Evolutionary conservation across 64 coral and sea anemone genomes (phyloP).

Genomic region (Dendrophyllia cribrosa): DNA sequence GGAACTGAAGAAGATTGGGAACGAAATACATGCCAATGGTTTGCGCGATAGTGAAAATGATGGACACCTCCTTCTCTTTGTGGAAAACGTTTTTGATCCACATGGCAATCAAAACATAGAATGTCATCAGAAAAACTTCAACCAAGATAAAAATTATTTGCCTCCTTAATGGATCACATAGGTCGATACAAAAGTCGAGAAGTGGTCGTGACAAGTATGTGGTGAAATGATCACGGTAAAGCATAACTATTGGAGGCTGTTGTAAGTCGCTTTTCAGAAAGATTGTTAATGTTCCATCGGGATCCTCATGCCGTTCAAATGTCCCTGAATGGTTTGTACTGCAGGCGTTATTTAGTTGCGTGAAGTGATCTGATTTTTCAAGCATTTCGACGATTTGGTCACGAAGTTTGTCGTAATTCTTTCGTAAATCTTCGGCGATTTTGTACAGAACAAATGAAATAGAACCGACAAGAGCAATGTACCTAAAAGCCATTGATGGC

Average conservation of each 20-base stretch:
- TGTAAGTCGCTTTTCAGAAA: background rate
- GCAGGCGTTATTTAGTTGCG: background rate
- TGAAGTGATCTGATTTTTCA: constrained; percentile 5
- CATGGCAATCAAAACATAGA: constrained; percentile 44
- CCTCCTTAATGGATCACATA: constrained; percentile 40
- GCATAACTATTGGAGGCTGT: background rate
- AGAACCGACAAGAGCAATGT: constrained; percentile 21
- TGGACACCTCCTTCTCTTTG: constrained; percentile 39
- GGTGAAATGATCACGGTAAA: constrained; percentile 11
- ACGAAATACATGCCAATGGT: constrained; percentile 31
- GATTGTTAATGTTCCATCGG: background rate
- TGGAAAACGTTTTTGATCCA: constrained; percentile 56
- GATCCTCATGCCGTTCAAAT: background rate
- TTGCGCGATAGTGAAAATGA: constrained; percentile 46
- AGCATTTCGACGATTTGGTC: constrained; percentile 43
- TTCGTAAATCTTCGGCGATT: constrained; percentile 12
- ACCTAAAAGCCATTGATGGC: constrained; percentile 42
- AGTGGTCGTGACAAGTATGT: constrained; percentile 30
- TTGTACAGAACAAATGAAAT: constrained; percentile 16
- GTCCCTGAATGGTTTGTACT: background rate
- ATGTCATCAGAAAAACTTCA: constrained; percentile 49
- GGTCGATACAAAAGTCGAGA: constrained; percentile 35
- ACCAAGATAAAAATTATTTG: constrained; percentile 26
- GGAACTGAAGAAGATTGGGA: constrained; percentile 42
- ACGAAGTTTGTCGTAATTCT: constrained; percentile 43